Conservation (phyloP, 2,113 vertebrate genomes). For the Oreochromis spilurus region DNA sequence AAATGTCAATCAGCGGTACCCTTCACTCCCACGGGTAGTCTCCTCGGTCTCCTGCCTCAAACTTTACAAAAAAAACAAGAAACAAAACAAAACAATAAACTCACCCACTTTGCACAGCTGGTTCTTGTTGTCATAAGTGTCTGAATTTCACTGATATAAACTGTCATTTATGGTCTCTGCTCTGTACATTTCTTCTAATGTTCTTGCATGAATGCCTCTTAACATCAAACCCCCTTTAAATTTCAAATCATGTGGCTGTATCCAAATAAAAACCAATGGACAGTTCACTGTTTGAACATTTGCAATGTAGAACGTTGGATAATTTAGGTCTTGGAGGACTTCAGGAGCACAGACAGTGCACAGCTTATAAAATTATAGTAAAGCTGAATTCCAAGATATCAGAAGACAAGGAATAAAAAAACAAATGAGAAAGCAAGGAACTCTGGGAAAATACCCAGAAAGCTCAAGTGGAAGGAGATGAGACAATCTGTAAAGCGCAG, state of each 20-base stretch:
- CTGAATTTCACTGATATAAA: background rate
- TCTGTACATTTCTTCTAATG: background rate
- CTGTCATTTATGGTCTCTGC: background rate
- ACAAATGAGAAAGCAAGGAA: background rate
- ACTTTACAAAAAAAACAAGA: background rate
- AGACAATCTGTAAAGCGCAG: background rate
- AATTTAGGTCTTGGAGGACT: background rate
- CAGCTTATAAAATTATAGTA: background rate
- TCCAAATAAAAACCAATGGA: background rate
- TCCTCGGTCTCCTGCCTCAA: background rate
- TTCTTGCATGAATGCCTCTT: background rate
- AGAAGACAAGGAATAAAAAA: background rate
- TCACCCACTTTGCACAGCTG: background rate
- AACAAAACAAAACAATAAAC: background rate
- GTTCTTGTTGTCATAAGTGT: background rate
- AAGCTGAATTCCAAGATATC: background rate
- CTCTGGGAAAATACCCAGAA: background rate
- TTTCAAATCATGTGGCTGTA: background rate
- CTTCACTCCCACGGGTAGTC: background rate
- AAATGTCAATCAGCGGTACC: background rate
- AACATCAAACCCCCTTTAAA: background rate
- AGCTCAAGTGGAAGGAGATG: background rate
- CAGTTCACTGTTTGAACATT: background rate
- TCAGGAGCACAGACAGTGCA: background rate
- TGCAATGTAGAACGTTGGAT: background rate